Conservation (phyloP, 1,140 invertebrate genomes). For the Zophobas atratus region DNA sequence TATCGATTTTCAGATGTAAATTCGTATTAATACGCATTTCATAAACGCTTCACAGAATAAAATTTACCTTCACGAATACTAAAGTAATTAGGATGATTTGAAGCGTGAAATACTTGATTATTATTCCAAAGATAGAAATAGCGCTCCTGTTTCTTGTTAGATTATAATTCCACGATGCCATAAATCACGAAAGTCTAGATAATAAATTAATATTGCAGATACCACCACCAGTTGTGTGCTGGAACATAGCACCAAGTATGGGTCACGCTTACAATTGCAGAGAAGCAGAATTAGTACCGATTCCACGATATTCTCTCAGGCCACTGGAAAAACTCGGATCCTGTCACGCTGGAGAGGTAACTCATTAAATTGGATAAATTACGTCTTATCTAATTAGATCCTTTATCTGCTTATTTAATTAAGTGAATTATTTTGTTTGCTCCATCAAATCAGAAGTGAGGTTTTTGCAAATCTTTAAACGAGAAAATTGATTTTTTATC, state of each 20-base stretch:
- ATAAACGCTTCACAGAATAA: conserved; percentile 7
- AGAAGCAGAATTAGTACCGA: conserved; percentile 74
- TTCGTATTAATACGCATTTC: conserved; percentile 20
- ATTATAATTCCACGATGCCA: conserved; percentile 40
- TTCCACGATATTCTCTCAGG: conserved; percentile 78
- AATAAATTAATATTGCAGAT: conserved; percentile 66
- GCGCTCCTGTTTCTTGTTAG: conserved; percentile 42
- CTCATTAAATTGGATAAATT: conserved; percentile 45
- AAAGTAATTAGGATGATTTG: conserved; percentile 36
- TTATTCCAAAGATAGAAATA: conserved; percentile 42
- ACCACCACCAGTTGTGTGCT: conserved; percentile 72
- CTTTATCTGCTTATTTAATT: conserved; percentile 32
- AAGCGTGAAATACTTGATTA: conserved; percentile 31
- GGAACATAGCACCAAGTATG: conserved; percentile 78
- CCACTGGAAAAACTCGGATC: conserved; percentile 82
- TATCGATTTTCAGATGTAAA: not conserved
- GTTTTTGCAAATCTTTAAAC: conserved; percentile 14
- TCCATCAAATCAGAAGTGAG: not conserved
- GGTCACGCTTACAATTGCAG: conserved; percentile 74
- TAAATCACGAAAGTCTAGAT: conserved; percentile 43
- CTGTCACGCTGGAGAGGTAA: conserved; percentile 83
- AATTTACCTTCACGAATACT: conserved; percentile 27
- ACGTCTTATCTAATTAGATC: conserved; percentile 30
- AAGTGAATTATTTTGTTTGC: conserved; percentile 11
- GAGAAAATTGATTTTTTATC: not conserved